These are phyloP conservation scores for Aleiodes alternator DNA, from an alignment of 2,888 invertebrate species.

Conservation along the genomic window DNA sequence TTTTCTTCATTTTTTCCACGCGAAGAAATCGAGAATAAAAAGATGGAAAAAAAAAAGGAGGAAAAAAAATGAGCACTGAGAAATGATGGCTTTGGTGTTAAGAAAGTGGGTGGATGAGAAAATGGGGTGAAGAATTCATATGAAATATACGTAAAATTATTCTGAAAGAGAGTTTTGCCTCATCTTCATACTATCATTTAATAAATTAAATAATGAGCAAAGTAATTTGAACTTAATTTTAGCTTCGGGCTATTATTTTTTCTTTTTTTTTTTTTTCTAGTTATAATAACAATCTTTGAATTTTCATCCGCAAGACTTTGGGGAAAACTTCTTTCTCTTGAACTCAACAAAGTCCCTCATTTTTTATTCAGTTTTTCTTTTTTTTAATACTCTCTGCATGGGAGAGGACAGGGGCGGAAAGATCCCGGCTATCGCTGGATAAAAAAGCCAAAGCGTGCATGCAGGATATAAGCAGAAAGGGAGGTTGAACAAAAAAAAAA, in stretches of 20 bases:
- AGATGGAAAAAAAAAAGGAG: constrained; percentile 36
- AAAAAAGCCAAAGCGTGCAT: constrained; percentile 44
- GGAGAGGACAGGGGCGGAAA: background rate
- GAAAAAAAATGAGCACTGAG: constrained; percentile 33
- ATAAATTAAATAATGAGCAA: too few species aligned
- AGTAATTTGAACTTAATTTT: too few species aligned
- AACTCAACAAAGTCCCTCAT: constrained; percentile 51
- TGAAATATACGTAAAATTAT: too few species aligned
- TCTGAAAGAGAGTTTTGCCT: too few species aligned
- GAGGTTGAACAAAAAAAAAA: constrained; percentile 30
- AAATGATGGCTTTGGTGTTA: constrained; percentile 3
- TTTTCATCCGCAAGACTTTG: constrained; percentile 35
- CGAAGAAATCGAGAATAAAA: constrained; percentile 36
- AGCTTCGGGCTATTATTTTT: too few species aligned
- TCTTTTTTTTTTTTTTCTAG: too few species aligned
- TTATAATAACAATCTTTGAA: constrained; percentile 14
- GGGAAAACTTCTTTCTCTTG: constrained; percentile 37
- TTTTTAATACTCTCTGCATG: background rate
- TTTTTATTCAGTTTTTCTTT: constrained; percentile 37
- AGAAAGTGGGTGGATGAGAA: too few species aligned
- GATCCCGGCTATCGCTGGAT: constrained; percentile 50
- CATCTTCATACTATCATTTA: too few species aligned
- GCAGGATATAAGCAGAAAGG: constrained; percentile 47
- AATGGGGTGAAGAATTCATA: too few species aligned
- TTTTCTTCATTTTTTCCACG: constrained; percentile 38